Evolutionary conservation across 37 sponge, comb jelly and placozoan genomes (phyloP).

Genomic region (Tethya wilhelma): DNA sequence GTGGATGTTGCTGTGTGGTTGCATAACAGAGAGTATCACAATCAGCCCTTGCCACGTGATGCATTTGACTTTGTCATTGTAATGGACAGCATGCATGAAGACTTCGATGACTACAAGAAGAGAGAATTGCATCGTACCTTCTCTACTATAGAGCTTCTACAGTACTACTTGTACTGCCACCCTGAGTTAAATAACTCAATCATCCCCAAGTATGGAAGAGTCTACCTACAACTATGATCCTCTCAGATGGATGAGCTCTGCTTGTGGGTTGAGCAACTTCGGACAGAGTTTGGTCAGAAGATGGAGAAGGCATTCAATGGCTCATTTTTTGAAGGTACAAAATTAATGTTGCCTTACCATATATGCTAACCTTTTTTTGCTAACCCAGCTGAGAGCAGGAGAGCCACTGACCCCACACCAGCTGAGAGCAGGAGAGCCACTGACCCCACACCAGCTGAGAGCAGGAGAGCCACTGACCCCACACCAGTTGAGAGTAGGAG

Average conservation of each 20-base stretch:
- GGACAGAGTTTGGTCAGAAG: neutral
- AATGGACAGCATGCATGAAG: neutral
- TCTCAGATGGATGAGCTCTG: neutral
- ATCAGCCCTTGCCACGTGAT: neutral
- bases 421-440: too few species aligned
- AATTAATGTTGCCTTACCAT: too few species aligned
- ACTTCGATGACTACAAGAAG: neutral
- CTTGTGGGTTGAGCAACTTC: neutral
- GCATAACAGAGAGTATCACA: neutral
- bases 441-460: too few species aligned
- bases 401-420: too few species aligned
- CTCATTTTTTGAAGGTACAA: too few species aligned
- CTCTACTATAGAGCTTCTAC: neutral
- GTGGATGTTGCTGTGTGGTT: neutral
- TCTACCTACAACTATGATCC: neutral
- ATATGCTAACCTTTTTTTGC: too few species aligned
- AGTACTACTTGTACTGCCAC: neutral
- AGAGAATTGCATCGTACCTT: neutral
- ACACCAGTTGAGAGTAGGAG: too few species aligned
- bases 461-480: too few species aligned
- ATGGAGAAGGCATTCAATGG: neutral
- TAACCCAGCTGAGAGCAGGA: too few species aligned
- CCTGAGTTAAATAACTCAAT: neutral
- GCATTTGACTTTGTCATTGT: neutral
- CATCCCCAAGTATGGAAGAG: neutral